These are phyloP conservation scores for Trisateles emortualis DNA, from an alignment of 2,888 invertebrate species.

Conservation along the genomic window DNA sequence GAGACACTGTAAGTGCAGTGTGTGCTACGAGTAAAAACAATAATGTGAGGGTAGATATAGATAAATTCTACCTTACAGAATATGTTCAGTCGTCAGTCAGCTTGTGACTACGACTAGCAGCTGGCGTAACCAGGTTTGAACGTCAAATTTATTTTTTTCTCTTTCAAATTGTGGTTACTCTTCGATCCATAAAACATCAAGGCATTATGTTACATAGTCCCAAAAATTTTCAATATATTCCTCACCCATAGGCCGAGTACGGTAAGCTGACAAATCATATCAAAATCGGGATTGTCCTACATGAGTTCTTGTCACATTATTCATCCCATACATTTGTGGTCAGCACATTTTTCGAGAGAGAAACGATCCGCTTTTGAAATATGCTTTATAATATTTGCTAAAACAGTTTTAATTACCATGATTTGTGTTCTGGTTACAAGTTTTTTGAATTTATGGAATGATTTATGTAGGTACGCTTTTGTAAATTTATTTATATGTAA, in stretches of 20 bases:
- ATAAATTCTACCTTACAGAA: too few relatives aligned
- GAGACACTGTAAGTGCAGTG: too few relatives aligned
- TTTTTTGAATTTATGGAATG: slow-evolving; percentile 9
- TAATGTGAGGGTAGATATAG: too few relatives aligned
- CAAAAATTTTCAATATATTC: slow-evolving; percentile 27
- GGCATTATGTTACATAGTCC: slow-evolving; percentile 20
- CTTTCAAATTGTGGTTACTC: background rate
- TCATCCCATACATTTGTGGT: slow-evolving; percentile 29
- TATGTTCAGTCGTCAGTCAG: too few relatives aligned
- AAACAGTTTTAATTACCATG: slow-evolving; percentile 34
- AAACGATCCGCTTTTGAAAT: slow-evolving; percentile 20
- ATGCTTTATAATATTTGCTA: slow-evolving; percentile 28
- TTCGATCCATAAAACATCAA: background rate
- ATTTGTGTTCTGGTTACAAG: slow-evolving; percentile 23
- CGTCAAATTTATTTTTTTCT: too few relatives aligned
- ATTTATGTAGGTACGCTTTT: background rate
- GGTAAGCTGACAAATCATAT: slow-evolving; percentile 28
- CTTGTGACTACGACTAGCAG: too few relatives aligned
- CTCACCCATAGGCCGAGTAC: background rate
- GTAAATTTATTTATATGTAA: too few relatives aligned
- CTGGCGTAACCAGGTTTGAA: too few relatives aligned
- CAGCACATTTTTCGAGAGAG: slow-evolving; percentile 19
- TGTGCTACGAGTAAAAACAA: too few relatives aligned
- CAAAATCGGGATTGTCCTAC: slow-evolving; percentile 19
- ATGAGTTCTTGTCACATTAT: slow-evolving; percentile 37